These are phyloP conservation scores for Eupithecia subfuscata DNA, from an alignment of 2,888 invertebrate species.

Conservation along the genomic window DNA sequence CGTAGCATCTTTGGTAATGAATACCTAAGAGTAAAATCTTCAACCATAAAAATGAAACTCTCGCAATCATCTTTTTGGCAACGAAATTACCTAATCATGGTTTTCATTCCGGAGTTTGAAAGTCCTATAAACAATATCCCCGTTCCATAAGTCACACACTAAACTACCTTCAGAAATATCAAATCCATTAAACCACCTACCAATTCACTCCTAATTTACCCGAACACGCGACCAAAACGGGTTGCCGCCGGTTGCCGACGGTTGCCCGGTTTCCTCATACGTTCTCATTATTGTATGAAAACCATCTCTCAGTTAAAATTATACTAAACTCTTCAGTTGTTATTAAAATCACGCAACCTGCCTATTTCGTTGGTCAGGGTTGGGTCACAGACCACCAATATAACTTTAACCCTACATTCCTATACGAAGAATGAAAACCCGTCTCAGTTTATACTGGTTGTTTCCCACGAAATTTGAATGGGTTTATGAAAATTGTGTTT, in stretches of 20 bases:
- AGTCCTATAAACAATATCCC: conserved; percentile 11
- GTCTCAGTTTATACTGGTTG: conserved; percentile 48
- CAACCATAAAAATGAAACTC: neutral
- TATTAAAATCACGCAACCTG: conserved; percentile 69
- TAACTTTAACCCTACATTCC: conserved; percentile 42
- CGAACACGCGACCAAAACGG: conserved; percentile 42
- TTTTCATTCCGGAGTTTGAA: conserved; percentile 25
- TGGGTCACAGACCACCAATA: conserved; percentile 58
- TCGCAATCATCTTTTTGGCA: neutral
- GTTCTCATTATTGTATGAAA: conserved; percentile 52
- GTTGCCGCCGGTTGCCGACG: conserved; percentile 8
- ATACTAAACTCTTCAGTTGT: conserved; percentile 42
- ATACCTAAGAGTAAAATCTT: neutral
- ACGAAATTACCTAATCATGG: neutral
- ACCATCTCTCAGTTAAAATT: conserved; percentile 50
- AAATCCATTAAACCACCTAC: conserved; percentile 38
- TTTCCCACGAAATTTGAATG: conserved; percentile 42
- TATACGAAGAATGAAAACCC: conserved; percentile 8
- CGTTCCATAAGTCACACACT: conserved; percentile 7
- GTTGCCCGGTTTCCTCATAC: conserved; percentile 40
- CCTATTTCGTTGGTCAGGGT: conserved; percentile 71
- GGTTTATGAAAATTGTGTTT: conserved; percentile 52
- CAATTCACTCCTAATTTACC: conserved; percentile 41
- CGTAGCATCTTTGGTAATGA: neutral
- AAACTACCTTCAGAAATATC: conserved; percentile 16